Conservation (phyloP, 2,888 invertebrate species). For the Philereme transversata region DNA sequence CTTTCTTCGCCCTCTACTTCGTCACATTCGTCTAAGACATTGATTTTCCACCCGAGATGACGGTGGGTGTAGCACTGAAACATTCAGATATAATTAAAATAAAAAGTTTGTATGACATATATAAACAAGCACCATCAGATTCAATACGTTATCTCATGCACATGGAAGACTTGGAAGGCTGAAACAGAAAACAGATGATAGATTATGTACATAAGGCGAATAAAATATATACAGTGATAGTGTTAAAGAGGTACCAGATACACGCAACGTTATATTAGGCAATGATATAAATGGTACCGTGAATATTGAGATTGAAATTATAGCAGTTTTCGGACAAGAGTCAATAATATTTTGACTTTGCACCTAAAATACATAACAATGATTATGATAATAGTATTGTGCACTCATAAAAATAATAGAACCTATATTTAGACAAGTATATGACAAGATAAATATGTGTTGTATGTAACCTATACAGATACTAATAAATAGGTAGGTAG, state of each 20-base stretch:
- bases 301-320: constrained; percentile 5
- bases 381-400: neutral
- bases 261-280: neutral
- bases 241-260: constrained; percentile 15
- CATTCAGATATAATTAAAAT: constrained; percentile 23
- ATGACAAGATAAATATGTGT: neutral
- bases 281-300: constrained; percentile 5
- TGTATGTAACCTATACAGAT: neutral
- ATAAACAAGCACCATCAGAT: constrained; percentile 58
- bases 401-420: no score
- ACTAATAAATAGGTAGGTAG: neutral
- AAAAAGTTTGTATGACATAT: constrained; percentile 8
- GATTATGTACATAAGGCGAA: constrained; percentile 70
- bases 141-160: constrained; percentile 72
- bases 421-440: neutral
- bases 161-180: constrained; percentile 80
- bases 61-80: constrained; percentile 96
- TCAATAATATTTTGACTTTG: constrained; percentile 25
- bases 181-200: constrained; percentile 81
- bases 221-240: constrained; percentile 30
- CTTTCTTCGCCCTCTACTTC: constrained; percentile 81
- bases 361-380: neutral
- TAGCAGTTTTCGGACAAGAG: constrained; percentile 26
- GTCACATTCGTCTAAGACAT: constrained; percentile 93
- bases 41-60: constrained; percentile 97